Evolutionary conservation across 2,888 invertebrate genomes (phyloP), one percentile per base, ranked within the genome.

Genomic region (Cyclophora punctaria): DNA sequence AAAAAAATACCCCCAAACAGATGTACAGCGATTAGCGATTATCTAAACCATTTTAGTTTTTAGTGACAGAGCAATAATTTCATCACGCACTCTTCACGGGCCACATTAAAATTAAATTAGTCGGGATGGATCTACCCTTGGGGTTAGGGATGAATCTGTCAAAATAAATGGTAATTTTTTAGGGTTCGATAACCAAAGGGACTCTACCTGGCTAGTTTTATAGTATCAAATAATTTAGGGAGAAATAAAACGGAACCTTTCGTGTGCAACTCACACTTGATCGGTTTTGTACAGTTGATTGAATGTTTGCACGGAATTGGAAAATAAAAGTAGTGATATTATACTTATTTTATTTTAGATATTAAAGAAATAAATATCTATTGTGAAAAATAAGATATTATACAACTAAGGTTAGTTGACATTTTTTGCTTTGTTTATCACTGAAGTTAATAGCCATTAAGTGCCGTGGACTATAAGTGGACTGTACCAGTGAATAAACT

Each of bases 21-120:
- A 83, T 83, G 83, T 72, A 20, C 20, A 20, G 20, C 20, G 20
- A 20, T 20, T 20, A 78, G 71, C 75, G 75, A 82, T 79, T 79
- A 83, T 79, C 75, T 75, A 80, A 78, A 78, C 63, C 72, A 69
- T 73, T 78, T 79, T 83, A 80, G 78, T 74, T 77, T 76, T 78
- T 70, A 63, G 83, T 84, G 84, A 86, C 81, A 81, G 65, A 73
- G 84, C 85, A 81, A 75, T 86, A 86, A 86, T 86, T 80, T 78
- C 82, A 81, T 83, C 83, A 84, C 82, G 80, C 76, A 80, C 80
- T 78, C 82, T 81, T 83, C 83, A 84, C 82, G 80, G 76, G 80
- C 80, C 75, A 83, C 77, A 85, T 81, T 83, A 82, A 82, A 84
- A 83, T 80, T 69, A 81, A 83, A 82, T 83, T 82, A 82, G 78